Base-by-base conservation (phyloP, 2,113 vertebrate genomes). In the Alces alces region DNA sequence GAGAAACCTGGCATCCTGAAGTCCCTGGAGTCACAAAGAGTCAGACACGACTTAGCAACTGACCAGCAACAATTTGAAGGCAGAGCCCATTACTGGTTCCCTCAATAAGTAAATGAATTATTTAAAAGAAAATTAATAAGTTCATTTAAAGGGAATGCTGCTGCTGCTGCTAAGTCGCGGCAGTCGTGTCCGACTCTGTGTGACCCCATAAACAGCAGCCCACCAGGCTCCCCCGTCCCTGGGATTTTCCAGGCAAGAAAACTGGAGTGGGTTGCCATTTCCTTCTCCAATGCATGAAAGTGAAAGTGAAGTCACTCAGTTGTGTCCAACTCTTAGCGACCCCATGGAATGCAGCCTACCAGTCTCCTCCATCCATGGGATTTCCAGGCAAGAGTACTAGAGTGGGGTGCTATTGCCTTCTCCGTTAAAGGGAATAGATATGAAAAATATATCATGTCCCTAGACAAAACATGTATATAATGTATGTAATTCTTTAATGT, bases 401-500 rank as follows among this genome's bases (percentile, higher is more conserved):
- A 50, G 47, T 50, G 47, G 47, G 47, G 47, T 50, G 47, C 47
- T 13, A 14, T 50, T 50, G 47, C 47, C 47, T 50, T 50, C 47
- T 50, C 47, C 47, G 3, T 50, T 50, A 50, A 14, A 50, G 47
- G 47, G 12, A 95, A 82, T 54, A 89, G 27, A 61, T 36, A 7
- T 66, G 3, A 19, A 78, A 97, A 93, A 89, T 82, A 76, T 23
- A 84, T 27, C 92, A 85, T 89, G 14, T 47, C 27, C 17, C 33
- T n/a, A 52, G 17, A 61, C 83, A 7, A 95, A 86, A 87, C 30
- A 47, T 84, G 55, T 95, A 60, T 43, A 43, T 76, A 76, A 76
- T 76, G 73, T 76, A 45, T 43, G 12, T 94, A 61, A 91, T 52
- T 93, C 54, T 88, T 76, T 87, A 82, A 87, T 86, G 36, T 93